Conservation (phyloP, 2,888 invertebrate species). For the Tachina grossa region DNA sequence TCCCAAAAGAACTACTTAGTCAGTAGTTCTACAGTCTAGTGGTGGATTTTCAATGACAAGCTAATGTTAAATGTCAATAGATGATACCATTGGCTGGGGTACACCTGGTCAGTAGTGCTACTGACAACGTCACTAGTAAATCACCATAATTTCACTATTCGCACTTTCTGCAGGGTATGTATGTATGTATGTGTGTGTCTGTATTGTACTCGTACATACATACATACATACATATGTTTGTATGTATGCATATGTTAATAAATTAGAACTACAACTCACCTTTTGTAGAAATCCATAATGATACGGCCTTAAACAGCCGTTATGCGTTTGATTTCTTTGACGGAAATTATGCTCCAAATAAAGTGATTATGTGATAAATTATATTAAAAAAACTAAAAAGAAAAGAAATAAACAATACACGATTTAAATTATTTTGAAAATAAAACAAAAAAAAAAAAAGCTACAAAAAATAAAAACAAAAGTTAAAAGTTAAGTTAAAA, state of each 20-base stretch:
- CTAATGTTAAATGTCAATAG: too few species aligned
- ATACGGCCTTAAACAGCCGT: conserved; percentile 77
- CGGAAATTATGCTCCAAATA: conserved; percentile 17
- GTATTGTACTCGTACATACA: not conserved
- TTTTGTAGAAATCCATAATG: conserved; percentile 79
- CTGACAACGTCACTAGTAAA: too few species aligned
- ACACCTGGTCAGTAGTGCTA: too few species aligned
- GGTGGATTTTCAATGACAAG: too few species aligned
- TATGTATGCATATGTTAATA: not conserved
- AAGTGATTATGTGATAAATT: conserved; percentile 38
- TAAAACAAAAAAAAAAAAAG: not conserved
- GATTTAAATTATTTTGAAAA: not conserved
- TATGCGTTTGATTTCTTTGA: conserved; percentile 28
- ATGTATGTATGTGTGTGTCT: not conserved
- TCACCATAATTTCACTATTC: too few species aligned
- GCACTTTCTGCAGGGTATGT: too few species aligned
- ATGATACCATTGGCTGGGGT: too few species aligned
- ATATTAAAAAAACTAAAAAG: conserved; percentile 69
- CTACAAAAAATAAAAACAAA: too few species aligned
- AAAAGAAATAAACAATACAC: conserved; percentile 34
- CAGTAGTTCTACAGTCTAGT: too few species aligned
- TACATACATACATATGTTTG: not conserved
- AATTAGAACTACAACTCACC: conserved; percentile 71
- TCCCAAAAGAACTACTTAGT: too few species aligned
- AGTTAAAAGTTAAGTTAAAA: too few species aligned